phyloP scores from a whole-genome alignment of 2,113 vertebrate genomes.

The Chunga burmeisteri region DNA sequence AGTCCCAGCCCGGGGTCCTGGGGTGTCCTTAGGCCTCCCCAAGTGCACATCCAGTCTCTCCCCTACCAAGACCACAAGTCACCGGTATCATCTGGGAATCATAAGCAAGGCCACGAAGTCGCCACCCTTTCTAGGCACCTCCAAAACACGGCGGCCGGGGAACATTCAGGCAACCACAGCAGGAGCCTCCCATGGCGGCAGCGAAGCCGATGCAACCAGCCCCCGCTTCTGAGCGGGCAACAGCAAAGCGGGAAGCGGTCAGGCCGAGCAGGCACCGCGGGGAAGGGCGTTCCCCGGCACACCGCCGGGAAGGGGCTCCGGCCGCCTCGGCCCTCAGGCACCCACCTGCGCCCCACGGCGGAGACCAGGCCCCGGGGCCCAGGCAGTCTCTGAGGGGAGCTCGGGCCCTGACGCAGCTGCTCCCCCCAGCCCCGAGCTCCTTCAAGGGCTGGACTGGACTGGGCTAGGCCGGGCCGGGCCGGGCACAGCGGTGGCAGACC shows the following conservation, averaged over 20 bases:
- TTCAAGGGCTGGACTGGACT: too few species aligned
- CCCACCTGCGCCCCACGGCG: slow-evolving; percentile 1
- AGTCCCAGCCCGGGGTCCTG: neutral
- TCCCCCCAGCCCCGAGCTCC: neutral
- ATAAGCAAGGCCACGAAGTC: neutral
- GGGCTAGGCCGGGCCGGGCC: too few species aligned
- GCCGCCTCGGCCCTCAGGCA: neutral
- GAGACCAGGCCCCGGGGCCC: neutral
- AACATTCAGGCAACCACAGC: neutral
- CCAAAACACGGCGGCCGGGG: neutral
- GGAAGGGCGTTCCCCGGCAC: neutral
- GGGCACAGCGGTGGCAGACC: too few species aligned
- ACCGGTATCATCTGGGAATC: neutral
- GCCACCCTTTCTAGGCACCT: neutral
- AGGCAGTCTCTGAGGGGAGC: neutral
- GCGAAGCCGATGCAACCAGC: neutral
- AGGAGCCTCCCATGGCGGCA: neutral
- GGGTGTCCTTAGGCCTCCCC: neutral
- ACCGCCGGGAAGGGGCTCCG: neutral
- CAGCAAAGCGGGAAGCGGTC: too few species aligned
- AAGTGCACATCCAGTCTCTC: accelerated
- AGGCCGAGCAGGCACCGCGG: too few species aligned
- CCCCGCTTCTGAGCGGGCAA: neutral
- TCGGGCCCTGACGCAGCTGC: neutral
- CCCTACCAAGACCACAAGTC: accelerated